Conservation (phyloP, 2,113 vertebrate genomes). For the Calyptommatus sinebrachiatus region DNA sequence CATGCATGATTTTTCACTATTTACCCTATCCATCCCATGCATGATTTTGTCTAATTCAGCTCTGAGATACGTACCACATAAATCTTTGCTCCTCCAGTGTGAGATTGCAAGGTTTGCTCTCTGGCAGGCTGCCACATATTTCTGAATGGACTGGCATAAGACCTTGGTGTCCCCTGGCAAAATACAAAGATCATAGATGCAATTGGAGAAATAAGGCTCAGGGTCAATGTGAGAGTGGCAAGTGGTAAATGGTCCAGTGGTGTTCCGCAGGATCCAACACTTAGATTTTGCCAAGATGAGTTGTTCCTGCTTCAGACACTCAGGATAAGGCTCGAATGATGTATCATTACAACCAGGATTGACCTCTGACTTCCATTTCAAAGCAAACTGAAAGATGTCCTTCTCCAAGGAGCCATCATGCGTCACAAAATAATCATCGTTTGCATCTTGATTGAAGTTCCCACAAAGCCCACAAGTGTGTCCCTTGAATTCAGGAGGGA, state of each 20-base stretch:
- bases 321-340: slow-evolving; percentile 39
- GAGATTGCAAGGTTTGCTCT: slow-evolving; percentile 53
- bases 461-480: slow-evolving; percentile 48
- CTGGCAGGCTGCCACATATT: slow-evolving; percentile 62
- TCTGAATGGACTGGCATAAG: slow-evolving; percentile 61
- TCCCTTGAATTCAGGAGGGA: slow-evolving; percentile 53
- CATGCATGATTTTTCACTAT: too few species aligned
- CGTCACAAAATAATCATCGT: slow-evolving; percentile 52
- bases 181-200: slow-evolving; percentile 64
- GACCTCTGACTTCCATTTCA: slow-evolving; percentile 50
- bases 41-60: neutral
- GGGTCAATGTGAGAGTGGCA: slow-evolving; percentile 55
- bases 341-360: slow-evolving; percentile 46
- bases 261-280: slow-evolving; percentile 56
- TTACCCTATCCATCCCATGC: too few species aligned
- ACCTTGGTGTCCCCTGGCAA: slow-evolving; percentile 32
- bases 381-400: slow-evolving; percentile 38
- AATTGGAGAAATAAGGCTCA: slow-evolving; percentile 52
- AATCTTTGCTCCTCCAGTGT: slow-evolving; percentile 63
- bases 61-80: slow-evolving; percentile 62
- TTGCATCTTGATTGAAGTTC: slow-evolving; percentile 22
- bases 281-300: slow-evolving; percentile 9
- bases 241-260: slow-evolving; percentile 54
- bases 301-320: slow-evolving; percentile 36
- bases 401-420: neutral